These are phyloP conservation scores for Macroglossus sobrinus DNA, from an alignment of 2,113 vertebrate species.

Conservation along the genomic window DNA sequence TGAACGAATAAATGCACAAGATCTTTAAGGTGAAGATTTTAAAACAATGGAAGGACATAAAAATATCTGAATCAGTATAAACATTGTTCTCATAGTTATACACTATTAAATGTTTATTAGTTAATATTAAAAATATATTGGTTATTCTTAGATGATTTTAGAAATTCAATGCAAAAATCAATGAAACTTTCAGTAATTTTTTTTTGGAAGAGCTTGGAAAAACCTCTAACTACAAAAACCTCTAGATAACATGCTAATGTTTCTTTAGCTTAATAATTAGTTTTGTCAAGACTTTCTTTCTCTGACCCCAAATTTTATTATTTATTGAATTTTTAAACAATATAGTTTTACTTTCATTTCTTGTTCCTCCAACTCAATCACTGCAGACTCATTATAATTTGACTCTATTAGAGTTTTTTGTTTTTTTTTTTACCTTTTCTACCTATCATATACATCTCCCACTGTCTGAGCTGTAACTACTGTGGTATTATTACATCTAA, in stretches of 20 bases:
- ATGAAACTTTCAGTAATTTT: not conserved
- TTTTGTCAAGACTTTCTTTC: not conserved
- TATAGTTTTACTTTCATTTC: not conserved
- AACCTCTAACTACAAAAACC: not conserved
- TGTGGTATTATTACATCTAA: not conserved
- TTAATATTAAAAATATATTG: not conserved
- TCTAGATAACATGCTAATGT: not conserved
- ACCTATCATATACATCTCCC: not conserved
- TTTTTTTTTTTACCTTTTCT: not conserved
- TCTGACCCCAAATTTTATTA: not conserved
- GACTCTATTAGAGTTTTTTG: not conserved
- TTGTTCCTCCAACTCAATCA: not conserved
- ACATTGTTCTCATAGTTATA: not conserved
- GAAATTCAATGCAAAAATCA: not conserved
- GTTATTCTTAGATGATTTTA: not conserved
- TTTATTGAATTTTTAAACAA: not conserved
- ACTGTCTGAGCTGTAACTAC: not conserved
- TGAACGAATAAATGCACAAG: not conserved
- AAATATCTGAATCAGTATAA: not conserved
- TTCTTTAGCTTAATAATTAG: not conserved
- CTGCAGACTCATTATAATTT: not conserved
- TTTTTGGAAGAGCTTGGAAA: not conserved
- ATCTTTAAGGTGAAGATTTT: not conserved
- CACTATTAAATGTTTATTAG: not conserved
- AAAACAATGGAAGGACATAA: not conserved